phyloP scores from a whole-genome alignment of 2,797 vertebrate genomes.

The Mormyrus proboscirostris region DNA sequence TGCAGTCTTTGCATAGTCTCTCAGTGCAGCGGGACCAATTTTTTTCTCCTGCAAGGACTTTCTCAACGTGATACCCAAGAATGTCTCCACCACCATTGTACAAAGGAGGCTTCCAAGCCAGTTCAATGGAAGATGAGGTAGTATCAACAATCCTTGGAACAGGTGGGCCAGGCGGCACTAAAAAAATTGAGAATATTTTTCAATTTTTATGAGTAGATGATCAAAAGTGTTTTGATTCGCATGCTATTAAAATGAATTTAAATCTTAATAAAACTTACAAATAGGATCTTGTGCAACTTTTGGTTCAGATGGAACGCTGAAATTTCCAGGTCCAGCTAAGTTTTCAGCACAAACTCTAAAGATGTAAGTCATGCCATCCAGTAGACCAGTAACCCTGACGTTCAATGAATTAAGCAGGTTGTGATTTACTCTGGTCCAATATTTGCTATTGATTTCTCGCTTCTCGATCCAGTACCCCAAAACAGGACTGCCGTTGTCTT shows the following conservation, averaged over 20 bases:
- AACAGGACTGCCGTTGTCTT: slow-evolving; percentile 92
- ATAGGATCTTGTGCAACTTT: slow-evolving; percentile 78
- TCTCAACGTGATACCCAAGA: slow-evolving; percentile 89
- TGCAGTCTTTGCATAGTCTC: slow-evolving; percentile 67
- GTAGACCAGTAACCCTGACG: slow-evolving; percentile 74
- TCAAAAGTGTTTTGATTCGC: neutral
- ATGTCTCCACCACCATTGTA: slow-evolving; percentile 92
- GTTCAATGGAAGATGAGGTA: slow-evolving; percentile 77
- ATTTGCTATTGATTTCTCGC: slow-evolving; percentile 90
- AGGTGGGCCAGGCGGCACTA: slow-evolving; percentile 88
- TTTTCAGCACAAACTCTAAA: slow-evolving; percentile 97
- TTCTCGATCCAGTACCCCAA: slow-evolving; percentile 96
- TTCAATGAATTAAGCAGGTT: slow-evolving; percentile 72
- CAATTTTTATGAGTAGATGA: neutral
- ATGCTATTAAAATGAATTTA: neutral
- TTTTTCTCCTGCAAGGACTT: slow-evolving; percentile 75
- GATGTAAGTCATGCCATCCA: slow-evolving; percentile 89
- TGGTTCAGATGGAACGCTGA: slow-evolving; percentile 89
- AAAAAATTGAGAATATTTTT: slow-evolving; percentile 11
- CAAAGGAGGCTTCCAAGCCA: slow-evolving; percentile 84
- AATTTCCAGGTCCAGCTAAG: slow-evolving; percentile 89
- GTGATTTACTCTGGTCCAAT: slow-evolving; percentile 88
- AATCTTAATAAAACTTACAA: slow-evolving; percentile 65
- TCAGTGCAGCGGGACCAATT: slow-evolving; percentile 95
- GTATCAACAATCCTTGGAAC: slow-evolving; percentile 71